Percentiles rank a stretch among this genome's conserved stretches.
Conservation (phyloP, 2,888 invertebrate genomes). For the Heteromyza rotundicornis region DNA sequence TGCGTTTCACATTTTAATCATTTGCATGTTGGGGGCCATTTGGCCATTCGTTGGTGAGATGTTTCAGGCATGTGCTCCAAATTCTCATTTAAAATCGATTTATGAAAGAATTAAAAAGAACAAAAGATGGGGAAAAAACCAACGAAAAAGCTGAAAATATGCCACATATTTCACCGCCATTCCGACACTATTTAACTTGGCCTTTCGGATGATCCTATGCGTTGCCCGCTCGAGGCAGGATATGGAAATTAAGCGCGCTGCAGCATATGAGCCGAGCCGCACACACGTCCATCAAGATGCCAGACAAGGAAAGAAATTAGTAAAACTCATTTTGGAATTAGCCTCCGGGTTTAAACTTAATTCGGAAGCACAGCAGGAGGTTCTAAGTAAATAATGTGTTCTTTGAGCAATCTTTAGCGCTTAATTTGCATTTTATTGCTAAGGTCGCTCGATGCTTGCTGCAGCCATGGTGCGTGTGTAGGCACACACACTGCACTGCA, state of each 20-base stretch:
- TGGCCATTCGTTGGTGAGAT: slow-evolving; percentile 29
- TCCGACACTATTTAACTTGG: not conserved
- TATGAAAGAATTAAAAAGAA: slow-evolving; percentile 50
- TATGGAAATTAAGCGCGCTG: slow-evolving; percentile 18
- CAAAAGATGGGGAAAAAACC: slow-evolving; percentile 1
- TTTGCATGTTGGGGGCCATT: slow-evolving; percentile 42
- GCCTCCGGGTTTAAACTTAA: slow-evolving; percentile 76
- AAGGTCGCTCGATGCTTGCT: slow-evolving; percentile 19
- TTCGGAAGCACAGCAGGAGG: slow-evolving; percentile 77
- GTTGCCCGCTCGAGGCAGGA: slow-evolving; percentile 9
- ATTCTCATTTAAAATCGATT: slow-evolving; percentile 60
- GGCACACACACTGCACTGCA: too few species aligned
- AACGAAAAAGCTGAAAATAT: not conserved
- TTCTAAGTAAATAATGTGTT: slow-evolving; percentile 63
- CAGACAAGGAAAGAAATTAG: slow-evolving; percentile 54
- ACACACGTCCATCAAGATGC: slow-evolving; percentile 39
- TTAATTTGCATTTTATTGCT: slow-evolving; percentile 61
- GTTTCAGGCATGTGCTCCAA: slow-evolving; percentile 34
- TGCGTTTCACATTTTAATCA: slow-evolving; percentile 20
- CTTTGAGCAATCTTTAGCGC: slow-evolving; percentile 52
- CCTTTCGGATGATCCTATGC: not conserved
- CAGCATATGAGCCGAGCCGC: slow-evolving; percentile 35
- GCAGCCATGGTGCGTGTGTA: too few species aligned
- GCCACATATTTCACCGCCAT: not conserved
- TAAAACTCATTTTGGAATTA: slow-evolving; percentile 67